phyloP scores from a whole-genome alignment of 1,140 invertebrate species.

The Leptoteleia sp. region DNA sequence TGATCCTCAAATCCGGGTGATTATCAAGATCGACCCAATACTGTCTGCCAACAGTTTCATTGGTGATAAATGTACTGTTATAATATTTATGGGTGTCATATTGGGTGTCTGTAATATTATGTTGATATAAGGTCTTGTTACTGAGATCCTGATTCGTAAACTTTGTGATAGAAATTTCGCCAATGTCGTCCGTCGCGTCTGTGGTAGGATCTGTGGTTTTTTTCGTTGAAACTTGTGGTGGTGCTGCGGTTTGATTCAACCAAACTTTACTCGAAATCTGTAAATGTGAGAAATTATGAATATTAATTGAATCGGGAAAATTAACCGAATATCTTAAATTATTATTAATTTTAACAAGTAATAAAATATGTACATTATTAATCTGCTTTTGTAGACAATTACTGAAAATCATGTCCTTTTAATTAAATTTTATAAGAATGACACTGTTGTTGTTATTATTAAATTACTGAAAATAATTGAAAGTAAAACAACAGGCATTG shows the following conservation, averaged over 20 bases:
- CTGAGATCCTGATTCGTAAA: constrained; percentile 72
- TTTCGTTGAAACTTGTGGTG: constrained; percentile 18
- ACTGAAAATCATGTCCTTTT: background rate
- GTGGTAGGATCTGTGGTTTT: constrained; percentile 22
- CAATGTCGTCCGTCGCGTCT: constrained; percentile 52
- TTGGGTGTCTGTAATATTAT: constrained; percentile 80
- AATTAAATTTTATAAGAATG: constrained; percentile 5
- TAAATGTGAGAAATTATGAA: constrained; percentile 25
- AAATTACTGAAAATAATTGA: constrained; percentile 4
- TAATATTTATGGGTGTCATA: constrained; percentile 90
- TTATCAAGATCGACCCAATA: constrained; percentile 89
- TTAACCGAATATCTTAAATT: too few relatives aligned
- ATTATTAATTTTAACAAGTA: too few relatives aligned
- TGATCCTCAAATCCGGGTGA: constrained; percentile 82
- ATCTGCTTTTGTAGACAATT: constrained; percentile 7
- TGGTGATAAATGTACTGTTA: constrained; percentile 86
- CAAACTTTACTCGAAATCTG: constrained; percentile 9
- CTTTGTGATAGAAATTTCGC: constrained; percentile 76
- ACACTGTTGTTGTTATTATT: background rate
- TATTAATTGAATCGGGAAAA: too few relatives aligned
- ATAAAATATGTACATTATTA: too few relatives aligned
- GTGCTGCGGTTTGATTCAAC: constrained; percentile 10
- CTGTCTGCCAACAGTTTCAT: constrained; percentile 82
- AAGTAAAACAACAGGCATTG: background rate
- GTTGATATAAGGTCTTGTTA: constrained; percentile 77